phyloP scores from a whole-genome alignment of 2,113 vertebrate species.

The Hassar affinis region DNA sequence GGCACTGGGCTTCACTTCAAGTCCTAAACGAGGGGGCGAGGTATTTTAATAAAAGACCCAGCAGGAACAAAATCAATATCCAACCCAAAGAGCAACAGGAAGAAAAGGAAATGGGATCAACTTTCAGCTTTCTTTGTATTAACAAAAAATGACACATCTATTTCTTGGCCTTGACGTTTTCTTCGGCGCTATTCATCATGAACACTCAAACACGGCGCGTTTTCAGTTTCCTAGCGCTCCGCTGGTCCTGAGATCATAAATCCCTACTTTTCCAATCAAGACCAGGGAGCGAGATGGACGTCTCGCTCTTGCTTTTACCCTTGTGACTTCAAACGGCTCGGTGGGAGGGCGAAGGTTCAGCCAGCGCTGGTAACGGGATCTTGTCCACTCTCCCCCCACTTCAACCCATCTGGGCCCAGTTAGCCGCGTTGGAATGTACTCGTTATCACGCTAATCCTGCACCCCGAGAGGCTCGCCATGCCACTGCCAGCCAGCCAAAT shows the following conservation, averaged over 20 bases:
- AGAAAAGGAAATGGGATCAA: slow-evolving; percentile 57
- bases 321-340: slow-evolving; percentile 55
- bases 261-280: slow-evolving; percentile 54
- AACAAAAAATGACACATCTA: slow-evolving; percentile 9
- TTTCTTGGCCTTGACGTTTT: background rate
- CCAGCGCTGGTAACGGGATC: slow-evolving; percentile 64
- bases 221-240: background rate
- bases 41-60: slow-evolving; percentile 72
- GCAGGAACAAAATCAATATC: slow-evolving; percentile 67
- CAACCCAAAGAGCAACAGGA: slow-evolving; percentile 42
- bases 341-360: slow-evolving; percentile 53
- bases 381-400: slow-evolving; percentile 42
- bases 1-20: slow-evolving; percentile 17
- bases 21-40: slow-evolving; percentile 48
- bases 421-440: slow-evolving; percentile 61
- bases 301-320: slow-evolving; percentile 53
- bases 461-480: slow-evolving; percentile 36
- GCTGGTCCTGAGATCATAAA: background rate
- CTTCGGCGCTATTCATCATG: background rate
- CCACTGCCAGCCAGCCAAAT: slow-evolving; percentile 57
- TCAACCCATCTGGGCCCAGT: slow-evolving; percentile 70
- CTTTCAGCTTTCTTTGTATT: slow-evolving; percentile 53
- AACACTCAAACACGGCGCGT: background rate
- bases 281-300: background rate
- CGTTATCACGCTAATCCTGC: slow-evolving; percentile 69